These are phyloP conservation scores for Dasysyrphus tricinctus DNA, from an alignment of 2,888 invertebrate species.

Conservation along the genomic window DNA sequence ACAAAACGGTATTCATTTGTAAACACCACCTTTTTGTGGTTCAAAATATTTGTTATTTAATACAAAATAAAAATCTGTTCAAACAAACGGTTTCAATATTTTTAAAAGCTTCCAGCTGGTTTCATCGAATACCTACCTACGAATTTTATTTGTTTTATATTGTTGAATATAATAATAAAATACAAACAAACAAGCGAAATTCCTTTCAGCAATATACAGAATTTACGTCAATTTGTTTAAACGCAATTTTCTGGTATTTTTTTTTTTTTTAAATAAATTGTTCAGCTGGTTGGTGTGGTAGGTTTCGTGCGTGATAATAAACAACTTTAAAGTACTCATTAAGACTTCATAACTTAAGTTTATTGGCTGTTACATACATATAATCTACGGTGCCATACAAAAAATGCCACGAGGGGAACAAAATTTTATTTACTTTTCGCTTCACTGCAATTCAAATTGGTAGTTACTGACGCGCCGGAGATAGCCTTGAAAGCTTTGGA, in stretches of 20 bases:
- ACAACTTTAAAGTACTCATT: constrained; percentile 6
- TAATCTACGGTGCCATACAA: background rate
- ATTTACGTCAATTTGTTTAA: background rate
- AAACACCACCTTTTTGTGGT: too few relatives aligned
- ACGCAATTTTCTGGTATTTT: background rate
- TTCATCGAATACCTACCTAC: background rate
- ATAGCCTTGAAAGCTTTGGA: constrained; percentile 26
- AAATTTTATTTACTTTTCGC: constrained; percentile 29
- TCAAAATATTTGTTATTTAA: too few relatives aligned
- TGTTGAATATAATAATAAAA: background rate
- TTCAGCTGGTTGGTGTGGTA: background rate
- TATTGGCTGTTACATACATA: background rate
- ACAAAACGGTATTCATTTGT: too few relatives aligned
- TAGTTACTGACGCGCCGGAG: background rate
- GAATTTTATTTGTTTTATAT: background rate
- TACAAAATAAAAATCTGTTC: too few relatives aligned
- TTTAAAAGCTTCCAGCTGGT: background rate
- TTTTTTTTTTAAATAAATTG: background rate
- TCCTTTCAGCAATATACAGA: background rate
- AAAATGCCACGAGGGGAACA: constrained; percentile 26
- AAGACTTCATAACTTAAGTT: constrained; percentile 1
- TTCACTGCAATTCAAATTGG: constrained; percentile 18
- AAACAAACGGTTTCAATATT: too few relatives aligned
- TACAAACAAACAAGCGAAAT: background rate
- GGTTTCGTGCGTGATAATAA: background rate